Percentiles rank a stretch among this genome's conserved stretches.
Evolutionary conservation across 2,888 invertebrate species (phyloP).

Genomic region (Steinernema scapterisci): DNA sequence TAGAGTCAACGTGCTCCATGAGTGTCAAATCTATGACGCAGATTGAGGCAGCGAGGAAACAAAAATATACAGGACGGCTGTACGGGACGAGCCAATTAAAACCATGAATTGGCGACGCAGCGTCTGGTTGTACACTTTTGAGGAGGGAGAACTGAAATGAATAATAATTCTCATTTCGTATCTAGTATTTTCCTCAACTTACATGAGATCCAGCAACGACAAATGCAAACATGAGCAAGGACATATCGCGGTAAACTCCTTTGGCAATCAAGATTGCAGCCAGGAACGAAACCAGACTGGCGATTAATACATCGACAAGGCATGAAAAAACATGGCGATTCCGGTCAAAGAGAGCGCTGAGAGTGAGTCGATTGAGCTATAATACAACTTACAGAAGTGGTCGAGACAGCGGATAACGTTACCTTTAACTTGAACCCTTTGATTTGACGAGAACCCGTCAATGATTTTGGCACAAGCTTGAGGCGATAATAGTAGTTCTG

Average conservation of each 20-base stretch:
- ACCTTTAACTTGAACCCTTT: conserved; percentile 59
- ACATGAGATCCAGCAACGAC: conserved; percentile 98
- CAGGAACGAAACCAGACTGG: conserved; percentile 82
- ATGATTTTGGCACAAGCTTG: conserved; percentile 53
- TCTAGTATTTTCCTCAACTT: conserved; percentile 81
- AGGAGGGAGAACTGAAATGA: conserved; percentile 80
- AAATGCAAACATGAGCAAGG: conserved; percentile 91
- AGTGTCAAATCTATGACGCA: conserved; percentile 68
- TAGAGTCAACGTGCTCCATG: conserved; percentile 18
- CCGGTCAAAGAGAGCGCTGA: conserved; percentile 87
- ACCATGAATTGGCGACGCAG: conserved; percentile 91
- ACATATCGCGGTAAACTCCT: conserved; percentile 87
- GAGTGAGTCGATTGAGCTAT: conserved; percentile 86
- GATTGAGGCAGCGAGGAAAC: conserved; percentile 75
- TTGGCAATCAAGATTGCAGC: conserved; percentile 66
- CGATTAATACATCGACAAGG: conserved; percentile 80
- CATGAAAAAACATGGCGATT: conserved; percentile 84
- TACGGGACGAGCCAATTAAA: conserved; percentile 70
- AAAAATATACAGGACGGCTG: conserved; percentile 85
- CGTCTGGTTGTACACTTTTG: conserved; percentile 94
- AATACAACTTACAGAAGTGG: too few relatives aligned
- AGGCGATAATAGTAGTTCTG: conserved; percentile 62
- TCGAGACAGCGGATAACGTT: neutral
- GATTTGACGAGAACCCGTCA: conserved; percentile 32
- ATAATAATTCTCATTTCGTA: too few relatives aligned